Conservation (phyloP, 1,140 invertebrate genomes). For the Pseudoatta argentina region DNA sequence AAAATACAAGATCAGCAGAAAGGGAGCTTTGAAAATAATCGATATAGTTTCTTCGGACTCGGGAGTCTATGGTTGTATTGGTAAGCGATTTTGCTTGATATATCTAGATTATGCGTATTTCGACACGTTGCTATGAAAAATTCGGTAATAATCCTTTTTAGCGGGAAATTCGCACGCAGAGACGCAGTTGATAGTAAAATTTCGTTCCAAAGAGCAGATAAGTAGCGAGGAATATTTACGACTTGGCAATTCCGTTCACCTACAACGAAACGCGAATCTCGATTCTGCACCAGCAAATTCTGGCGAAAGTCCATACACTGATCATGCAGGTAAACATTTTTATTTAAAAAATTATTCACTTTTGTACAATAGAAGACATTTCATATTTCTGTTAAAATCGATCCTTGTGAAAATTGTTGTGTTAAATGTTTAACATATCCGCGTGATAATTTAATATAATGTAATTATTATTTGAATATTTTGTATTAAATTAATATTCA, state of each 20-base stretch:
- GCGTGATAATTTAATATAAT: no score
- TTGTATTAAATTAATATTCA: no score
- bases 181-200: constrained; percentile 91
- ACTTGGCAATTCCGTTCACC: constrained; percentile 83
- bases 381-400: no score
- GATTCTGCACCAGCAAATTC: constrained; percentile 82
- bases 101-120: constrained; percentile 19
- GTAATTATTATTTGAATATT: no score
- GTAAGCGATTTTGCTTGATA: constrained; percentile 82
- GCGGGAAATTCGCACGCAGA: constrained; percentile 92
- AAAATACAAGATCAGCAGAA: constrained; percentile 94
- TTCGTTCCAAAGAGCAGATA: constrained; percentile 91
- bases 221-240: constrained; percentile 91
- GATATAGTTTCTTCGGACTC: constrained; percentile 92
- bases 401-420: no score
- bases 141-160: constrained; percentile 73
- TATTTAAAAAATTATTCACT: background rate
- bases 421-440: no score
- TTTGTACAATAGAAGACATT: no score
- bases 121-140: constrained; percentile 34
- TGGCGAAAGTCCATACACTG: constrained; percentile 82
- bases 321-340: constrained; percentile 80
- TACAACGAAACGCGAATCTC: constrained; percentile 81
- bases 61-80: constrained; percentile 93
- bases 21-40: constrained; percentile 94